phyloP scores from a whole-genome alignment of 1,140 invertebrate species.

The Cydia splendana region DNA sequence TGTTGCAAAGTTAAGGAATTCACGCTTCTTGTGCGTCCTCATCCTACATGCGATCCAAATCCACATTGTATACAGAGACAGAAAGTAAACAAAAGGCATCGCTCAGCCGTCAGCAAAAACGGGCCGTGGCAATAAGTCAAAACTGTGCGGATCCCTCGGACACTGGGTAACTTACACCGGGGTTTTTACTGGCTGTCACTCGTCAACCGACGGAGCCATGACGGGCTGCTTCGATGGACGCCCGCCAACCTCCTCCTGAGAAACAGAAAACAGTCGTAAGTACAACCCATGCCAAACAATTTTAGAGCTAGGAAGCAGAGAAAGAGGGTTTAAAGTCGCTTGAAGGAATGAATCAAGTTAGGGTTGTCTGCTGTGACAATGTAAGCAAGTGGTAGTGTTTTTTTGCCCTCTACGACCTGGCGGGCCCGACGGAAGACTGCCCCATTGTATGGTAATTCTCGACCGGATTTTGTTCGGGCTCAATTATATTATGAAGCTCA shows the following conservation, averaged over 20 bases:
- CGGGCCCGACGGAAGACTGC: conserved; percentile 74
- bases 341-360: background rate
- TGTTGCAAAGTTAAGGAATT: background rate
- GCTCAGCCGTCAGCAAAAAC: conserved; percentile 54
- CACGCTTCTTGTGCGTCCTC: background rate
- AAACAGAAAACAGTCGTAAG: conserved; percentile 39
- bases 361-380: conserved; percentile 34
- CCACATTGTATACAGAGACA: conserved; percentile 38
- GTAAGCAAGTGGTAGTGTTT: conserved; percentile 69
- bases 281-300: background rate
- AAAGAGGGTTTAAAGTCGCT: conserved; percentile 37
- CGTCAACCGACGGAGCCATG: conserved; percentile 71
- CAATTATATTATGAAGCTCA: conserved; percentile 79
- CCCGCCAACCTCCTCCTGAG: conserved; percentile 62
- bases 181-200: conserved; percentile 73
- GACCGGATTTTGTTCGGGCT: conserved; percentile 76
- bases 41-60: conserved; percentile 20
- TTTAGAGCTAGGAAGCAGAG: conserved; percentile 36
- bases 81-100: conserved; percentile 60
- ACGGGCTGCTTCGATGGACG: conserved; percentile 75
- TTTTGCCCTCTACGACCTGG: conserved; percentile 76
- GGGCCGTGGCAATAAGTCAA: conserved; percentile 65
- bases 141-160: conserved; percentile 50
- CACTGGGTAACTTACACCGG: conserved; percentile 64
- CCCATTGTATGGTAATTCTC: conserved; percentile 77